phyloP scores from a whole-genome alignment of 2,113 vertebrate species.

The Tor tambroides region DNA sequence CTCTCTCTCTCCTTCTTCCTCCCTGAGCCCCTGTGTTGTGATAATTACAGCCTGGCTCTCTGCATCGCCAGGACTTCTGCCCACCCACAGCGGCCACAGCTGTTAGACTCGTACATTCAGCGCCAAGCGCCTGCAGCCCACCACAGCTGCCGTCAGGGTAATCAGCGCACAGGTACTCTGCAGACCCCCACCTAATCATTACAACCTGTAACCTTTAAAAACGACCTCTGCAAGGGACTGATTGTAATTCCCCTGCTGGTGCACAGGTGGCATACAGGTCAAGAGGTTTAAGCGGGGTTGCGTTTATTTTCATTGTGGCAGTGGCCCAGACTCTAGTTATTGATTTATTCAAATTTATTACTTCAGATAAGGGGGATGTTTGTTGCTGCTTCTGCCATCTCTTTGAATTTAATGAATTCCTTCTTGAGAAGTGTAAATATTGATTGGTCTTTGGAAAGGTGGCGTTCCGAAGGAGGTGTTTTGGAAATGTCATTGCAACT shows the following conservation, averaged over 20 bases:
- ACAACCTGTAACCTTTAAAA: constrained; percentile 35
- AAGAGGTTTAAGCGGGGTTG: neutral
- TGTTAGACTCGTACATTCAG: too few relatives aligned
- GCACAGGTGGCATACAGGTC: neutral
- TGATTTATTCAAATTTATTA: constrained; percentile 7
- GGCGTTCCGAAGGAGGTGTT: neutral
- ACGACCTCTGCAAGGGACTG: neutral
- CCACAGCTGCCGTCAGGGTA: constrained; percentile 55
- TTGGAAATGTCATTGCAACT: neutral
- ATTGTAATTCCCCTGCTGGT: constrained; percentile 16
- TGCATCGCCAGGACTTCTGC: too few relatives aligned
- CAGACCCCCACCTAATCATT: constrained; percentile 16
- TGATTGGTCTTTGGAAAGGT: neutral
- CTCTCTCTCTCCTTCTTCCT: too few relatives aligned
- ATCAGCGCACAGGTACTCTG: constrained; percentile 58
- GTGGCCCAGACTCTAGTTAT: neutral
- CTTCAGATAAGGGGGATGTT: neutral
- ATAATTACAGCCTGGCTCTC: too few relatives aligned
- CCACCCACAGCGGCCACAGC: too few relatives aligned
- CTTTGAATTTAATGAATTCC: neutral
- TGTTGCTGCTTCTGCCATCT: neutral
- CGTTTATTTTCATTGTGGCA: neutral
- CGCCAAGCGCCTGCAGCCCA: constrained; percentile 50
- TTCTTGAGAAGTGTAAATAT: neutral
- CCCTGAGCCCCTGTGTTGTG: too few relatives aligned